Evolutionary conservation across 2,113 vertebrate genomes (phyloP).

Genomic region (Chaetops frenatus): DNA sequence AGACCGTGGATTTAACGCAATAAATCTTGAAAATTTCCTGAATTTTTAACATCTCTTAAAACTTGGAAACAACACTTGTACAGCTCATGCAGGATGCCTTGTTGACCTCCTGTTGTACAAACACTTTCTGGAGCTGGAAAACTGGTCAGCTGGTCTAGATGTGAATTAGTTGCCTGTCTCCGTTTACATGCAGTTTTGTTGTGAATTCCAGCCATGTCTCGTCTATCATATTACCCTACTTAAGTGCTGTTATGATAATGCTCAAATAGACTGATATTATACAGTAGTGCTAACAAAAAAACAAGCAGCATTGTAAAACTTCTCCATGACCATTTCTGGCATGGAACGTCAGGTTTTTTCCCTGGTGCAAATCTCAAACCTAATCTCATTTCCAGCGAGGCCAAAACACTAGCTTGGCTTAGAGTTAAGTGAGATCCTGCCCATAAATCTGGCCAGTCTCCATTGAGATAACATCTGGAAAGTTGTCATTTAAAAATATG

Average conservation of each 20-base stretch:
- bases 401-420: constrained; percentile 22
- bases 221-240: not conserved
- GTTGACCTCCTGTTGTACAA: constrained; percentile 48
- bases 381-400: constrained; percentile 30
- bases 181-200: not conserved
- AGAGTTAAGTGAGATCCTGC: not conserved
- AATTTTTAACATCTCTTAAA: constrained; percentile 21
- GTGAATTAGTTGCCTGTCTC: not conserved
- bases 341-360: not conserved
- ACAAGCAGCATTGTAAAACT: constrained; percentile 1
- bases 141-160: not conserved
- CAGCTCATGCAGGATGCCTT: not conserved
- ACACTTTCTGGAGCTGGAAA: not conserved
- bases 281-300: constrained; percentile 31
- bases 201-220: not conserved
- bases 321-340: constrained; percentile 8
- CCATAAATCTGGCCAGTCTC: constrained; percentile 30
- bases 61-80: not conserved
- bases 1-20: not conserved
- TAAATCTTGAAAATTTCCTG: not conserved
- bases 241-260: not conserved
- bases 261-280: not conserved
- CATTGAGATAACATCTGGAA: constrained; percentile 43
- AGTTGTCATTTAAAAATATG: constrained; percentile 29
- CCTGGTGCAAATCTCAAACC: constrained; percentile 4